Base-by-base conservation (phyloP, 2,797 vertebrate species). In the Leptoclinus maculatus region DNA sequence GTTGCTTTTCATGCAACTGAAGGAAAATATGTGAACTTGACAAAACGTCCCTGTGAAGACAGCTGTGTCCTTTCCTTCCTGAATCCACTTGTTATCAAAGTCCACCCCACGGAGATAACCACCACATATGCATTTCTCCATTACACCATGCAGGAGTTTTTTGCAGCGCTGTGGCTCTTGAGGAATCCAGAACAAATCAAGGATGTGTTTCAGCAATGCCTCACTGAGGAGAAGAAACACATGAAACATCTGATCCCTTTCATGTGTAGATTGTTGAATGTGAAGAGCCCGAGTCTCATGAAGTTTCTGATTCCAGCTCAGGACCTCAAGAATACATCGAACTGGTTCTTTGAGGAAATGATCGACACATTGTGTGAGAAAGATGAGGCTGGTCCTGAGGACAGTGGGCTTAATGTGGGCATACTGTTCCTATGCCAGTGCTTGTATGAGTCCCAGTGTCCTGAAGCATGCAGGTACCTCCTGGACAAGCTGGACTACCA, bases 111-210 rank as follows among this genome's bases (percentile, higher is more conserved):
- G 47, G 21, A 80, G 23, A 49, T 27, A 5, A 5, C 0, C 29
- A 47, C 58, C 16, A 3, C 3, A 1, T 41, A 34, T 34, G 43
- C 83, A 4, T 93, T 93, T 71, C 84, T 86, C 51, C 91, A 93
- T 65, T n/a, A n/a, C n/a, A n/a, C n/a, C n/a, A n/a, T n/a, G n/a
- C n/a, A n/a, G n/a, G n/a, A 93, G 66, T 92, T 92, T 6, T 92
- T 91, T 82, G 84, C 87, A 56, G 89, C 89, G n/a, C 39, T 93
- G 27, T 92, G 87, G 87, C 83, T 93, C 41, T 29, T 91, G 54
- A 79, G 65, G 75, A 80, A 83, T 67, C 77, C 86, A 41, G 65
- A 66, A 16, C 10, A 84, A 38, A 78, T 89, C 68, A 77, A 64
- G 14, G 58, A 34, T 2, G 59, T 89, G 32, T 45, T 93, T 3